Evolutionary conservation across 2,113 vertebrate species (phyloP).

Genomic region (Grus americana): DNA sequence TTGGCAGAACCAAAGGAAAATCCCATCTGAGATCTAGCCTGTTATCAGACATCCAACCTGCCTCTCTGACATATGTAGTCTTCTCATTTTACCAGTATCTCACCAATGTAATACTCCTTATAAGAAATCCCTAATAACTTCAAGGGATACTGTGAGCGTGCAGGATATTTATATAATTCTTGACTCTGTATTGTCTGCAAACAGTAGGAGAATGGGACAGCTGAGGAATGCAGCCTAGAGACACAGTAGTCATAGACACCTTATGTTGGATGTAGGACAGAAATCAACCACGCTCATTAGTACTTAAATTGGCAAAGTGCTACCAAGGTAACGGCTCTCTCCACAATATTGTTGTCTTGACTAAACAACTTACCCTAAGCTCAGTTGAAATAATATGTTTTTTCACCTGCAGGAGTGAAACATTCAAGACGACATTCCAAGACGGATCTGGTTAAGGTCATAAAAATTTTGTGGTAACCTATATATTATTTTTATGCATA

Average conservation of each 20-base stretch:
- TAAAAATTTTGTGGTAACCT: slow-evolving; percentile 70
- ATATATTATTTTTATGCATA: slow-evolving; percentile 78
- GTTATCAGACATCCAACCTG: not conserved
- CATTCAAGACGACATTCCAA: slow-evolving; percentile 64
- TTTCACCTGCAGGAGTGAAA: slow-evolving; percentile 75
- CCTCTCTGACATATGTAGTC: fast-evolving
- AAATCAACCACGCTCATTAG: not conserved
- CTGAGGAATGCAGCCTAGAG: not conserved
- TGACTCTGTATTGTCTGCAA: not conserved
- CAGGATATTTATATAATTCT: fast-evolving
- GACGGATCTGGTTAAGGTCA: slow-evolving; percentile 60
- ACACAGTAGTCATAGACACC: not conserved
- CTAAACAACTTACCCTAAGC: slow-evolving; percentile 36
- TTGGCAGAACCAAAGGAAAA: not conserved
- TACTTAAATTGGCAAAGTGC: not conserved
- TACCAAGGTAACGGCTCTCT: slow-evolving; percentile 52
- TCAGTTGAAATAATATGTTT: slow-evolving; percentile 67
- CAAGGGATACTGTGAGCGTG: not conserved
- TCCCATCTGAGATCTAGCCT: not conserved
- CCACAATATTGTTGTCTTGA: slow-evolving; percentile 58
- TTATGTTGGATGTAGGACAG: not conserved
- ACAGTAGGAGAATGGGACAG: not conserved
- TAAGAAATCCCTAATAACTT: not conserved
- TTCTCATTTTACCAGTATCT: not conserved
- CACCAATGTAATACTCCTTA: fast-evolving